Evolutionary conservation across 2,113 vertebrate genomes (phyloP), one percentile per base, ranked within the genome.

Genomic region (Nymphicus hollandicus): DNA sequence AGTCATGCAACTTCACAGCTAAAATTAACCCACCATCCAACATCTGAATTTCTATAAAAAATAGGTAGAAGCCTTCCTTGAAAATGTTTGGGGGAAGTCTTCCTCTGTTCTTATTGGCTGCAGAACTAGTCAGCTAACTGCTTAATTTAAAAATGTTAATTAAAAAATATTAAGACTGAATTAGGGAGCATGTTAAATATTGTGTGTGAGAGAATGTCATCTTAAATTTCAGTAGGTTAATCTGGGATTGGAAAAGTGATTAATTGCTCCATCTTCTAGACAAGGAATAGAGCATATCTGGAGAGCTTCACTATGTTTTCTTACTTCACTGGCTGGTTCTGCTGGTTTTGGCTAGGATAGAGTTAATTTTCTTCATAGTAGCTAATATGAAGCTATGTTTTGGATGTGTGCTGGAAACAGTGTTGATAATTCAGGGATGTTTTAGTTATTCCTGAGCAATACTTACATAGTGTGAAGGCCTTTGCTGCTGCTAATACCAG

Each of bases 141-240:
- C 9, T 79, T 60, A 35, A 66, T 71, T 52, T 46, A 43, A 86
- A 86, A 66, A 47, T 7, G 4, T 41, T 44, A 43, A 13, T 29
- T 68, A 50, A 83, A 82, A 68, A 17, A 46, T 13, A 1, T 10
- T 8, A 58, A 69, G 4, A 31, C 24, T 44, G 27, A 73, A 43
- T 39, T 28, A 19, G 9, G 8, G 3, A 4, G 2, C 1, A 2
- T 20, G 27, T 7, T 19, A 63, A 18, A 13, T 47, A 69, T 65
- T 31, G 8, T 22, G 11, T 11, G 5, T 16, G 15, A 35, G 22
- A 63, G 19, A 71, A 43, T 24, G 17, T 35, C 5, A 50, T 50
- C 24, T 66, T 55, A 50, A 66, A 66, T 55, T 46, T 39, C 63
- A 39, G 25, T 49, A 29, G 8, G 8, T n/a, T 53, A 46, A 60